phyloP scores from a whole-genome alignment of 2,113 vertebrate species.

The Clarias gariepinus region DNA sequence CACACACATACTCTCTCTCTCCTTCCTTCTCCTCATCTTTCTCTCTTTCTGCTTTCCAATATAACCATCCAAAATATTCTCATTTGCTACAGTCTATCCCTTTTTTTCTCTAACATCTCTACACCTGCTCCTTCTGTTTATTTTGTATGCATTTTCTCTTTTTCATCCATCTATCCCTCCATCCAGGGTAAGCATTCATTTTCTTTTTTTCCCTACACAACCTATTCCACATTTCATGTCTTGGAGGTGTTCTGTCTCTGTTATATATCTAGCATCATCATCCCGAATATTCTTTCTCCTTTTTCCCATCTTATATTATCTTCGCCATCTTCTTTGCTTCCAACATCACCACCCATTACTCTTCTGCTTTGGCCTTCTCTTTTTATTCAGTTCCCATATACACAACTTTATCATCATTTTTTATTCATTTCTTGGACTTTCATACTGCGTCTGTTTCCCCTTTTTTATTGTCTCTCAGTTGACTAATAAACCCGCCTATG shows the following conservation, averaged over 20 bases:
- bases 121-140: not conserved
- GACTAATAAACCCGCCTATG: not conserved
- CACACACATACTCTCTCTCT: not conserved
- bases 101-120: not conserved
- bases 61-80: conserved; percentile 18
- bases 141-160: not conserved
- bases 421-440: not conserved
- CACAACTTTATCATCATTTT: not conserved
- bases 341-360: not conserved
- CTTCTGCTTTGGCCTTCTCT: not conserved
- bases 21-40: not conserved
- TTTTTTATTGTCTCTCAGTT: not conserved
- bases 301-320: not conserved
- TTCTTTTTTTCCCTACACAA: too few species aligned
- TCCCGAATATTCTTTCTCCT: not conserved
- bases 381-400: not conserved
- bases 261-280: not conserved
- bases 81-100: not conserved
- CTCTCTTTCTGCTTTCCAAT: conserved; percentile 1
- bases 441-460: not conserved
- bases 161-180: not conserved
- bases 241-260: not conserved
- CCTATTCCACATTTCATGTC: not conserved
- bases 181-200: not conserved
- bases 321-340: not conserved